These are phyloP conservation scores for Setophaga coronata DNA, from an alignment of 2,113 vertebrate species.

Conservation along the genomic window DNA sequence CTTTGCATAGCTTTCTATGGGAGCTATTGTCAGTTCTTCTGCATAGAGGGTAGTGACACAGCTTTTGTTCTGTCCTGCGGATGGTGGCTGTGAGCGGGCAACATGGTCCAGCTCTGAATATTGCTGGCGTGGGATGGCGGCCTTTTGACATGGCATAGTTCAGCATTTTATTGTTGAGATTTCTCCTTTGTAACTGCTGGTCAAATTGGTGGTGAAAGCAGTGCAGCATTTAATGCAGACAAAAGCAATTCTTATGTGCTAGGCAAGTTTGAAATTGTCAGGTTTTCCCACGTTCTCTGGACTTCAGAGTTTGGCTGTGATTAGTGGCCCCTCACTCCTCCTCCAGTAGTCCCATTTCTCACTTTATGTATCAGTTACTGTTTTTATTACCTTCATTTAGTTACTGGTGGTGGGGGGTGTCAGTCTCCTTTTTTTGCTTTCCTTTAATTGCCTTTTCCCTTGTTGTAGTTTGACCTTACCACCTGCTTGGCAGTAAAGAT, in stretches of 20 bases:
- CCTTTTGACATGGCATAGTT: conserved; percentile 17
- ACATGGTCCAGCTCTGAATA: not conserved
- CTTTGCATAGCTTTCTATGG: not conserved
- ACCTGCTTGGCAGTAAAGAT: not conserved
- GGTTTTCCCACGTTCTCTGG: not conserved
- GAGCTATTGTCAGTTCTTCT: not conserved
- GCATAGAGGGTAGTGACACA: not conserved
- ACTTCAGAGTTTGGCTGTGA: not conserved
- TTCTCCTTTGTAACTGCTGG: conserved; percentile 47
- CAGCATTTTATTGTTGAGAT: conserved; percentile 3
- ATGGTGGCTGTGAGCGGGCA: not conserved
- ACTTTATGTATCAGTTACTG: not conserved
- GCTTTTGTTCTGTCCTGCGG: not conserved
- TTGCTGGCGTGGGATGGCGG: not conserved
- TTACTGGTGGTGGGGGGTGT: not conserved
- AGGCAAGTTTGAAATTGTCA: conserved; percentile 28
- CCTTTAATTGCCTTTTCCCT: not conserved
- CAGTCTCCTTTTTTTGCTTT: too few species aligned
- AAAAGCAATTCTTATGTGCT: conserved; percentile 3
- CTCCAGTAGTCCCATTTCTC: not conserved
- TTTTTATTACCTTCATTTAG: not conserved
- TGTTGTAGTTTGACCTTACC: not conserved
- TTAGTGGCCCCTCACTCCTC: not conserved
- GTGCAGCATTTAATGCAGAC: conserved; percentile 10
- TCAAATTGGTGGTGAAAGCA: conserved; percentile 46